Evolutionary conservation across 2,797 vertebrate genomes (phyloP).

Genomic region (Holocentrus rufus): DNA sequence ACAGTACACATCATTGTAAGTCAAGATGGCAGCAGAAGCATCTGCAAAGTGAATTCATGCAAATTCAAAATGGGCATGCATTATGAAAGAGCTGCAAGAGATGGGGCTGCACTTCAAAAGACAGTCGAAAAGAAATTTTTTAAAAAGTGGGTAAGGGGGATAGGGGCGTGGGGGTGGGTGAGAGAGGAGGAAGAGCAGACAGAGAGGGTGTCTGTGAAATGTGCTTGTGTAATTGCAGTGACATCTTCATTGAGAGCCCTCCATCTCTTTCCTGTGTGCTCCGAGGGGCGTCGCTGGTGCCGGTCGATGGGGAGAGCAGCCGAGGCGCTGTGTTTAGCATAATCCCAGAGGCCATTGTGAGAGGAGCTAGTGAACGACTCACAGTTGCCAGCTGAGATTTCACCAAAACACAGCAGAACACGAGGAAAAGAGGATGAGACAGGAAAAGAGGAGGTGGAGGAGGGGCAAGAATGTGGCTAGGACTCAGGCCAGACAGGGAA

Average conservation of each 20-base stretch:
- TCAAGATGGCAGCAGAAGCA: slow-evolving; percentile 79
- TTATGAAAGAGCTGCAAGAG: slow-evolving; percentile 76
- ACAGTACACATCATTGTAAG: slow-evolving; percentile 76
- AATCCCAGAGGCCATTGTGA: slow-evolving; percentile 98
- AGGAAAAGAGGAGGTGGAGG: slow-evolving; percentile 74
- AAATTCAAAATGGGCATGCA: slow-evolving; percentile 78
- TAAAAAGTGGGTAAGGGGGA: slow-evolving; percentile 60
- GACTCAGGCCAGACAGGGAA: slow-evolving; percentile 24
- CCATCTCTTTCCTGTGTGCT: slow-evolving; percentile 75
- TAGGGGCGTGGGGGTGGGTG: slow-evolving; percentile 4
- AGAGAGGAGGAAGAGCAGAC: slow-evolving; percentile 71
- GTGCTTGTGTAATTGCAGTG: slow-evolving; percentile 79
- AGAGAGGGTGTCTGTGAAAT: slow-evolving; percentile 71
- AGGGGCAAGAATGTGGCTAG: slow-evolving; percentile 39
- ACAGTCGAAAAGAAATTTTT: slow-evolving; percentile 66
- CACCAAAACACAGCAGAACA: slow-evolving; percentile 90
- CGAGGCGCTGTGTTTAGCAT: slow-evolving; percentile 92
- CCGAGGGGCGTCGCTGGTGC: slow-evolving; percentile 75
- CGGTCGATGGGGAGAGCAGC: slow-evolving; percentile 80
- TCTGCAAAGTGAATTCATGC: slow-evolving; percentile 80
- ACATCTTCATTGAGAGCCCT: slow-evolving; percentile 81
- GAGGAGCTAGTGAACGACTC: slow-evolving; percentile 88
- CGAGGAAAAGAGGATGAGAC: slow-evolving; percentile 71
- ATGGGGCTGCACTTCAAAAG: slow-evolving; percentile 78
- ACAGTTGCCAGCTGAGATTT: slow-evolving; percentile 99